These are phyloP conservation scores for Prunella fulvescens DNA, from an alignment of 2,113 vertebrate genomes.

Conservation along the genomic window DNA sequence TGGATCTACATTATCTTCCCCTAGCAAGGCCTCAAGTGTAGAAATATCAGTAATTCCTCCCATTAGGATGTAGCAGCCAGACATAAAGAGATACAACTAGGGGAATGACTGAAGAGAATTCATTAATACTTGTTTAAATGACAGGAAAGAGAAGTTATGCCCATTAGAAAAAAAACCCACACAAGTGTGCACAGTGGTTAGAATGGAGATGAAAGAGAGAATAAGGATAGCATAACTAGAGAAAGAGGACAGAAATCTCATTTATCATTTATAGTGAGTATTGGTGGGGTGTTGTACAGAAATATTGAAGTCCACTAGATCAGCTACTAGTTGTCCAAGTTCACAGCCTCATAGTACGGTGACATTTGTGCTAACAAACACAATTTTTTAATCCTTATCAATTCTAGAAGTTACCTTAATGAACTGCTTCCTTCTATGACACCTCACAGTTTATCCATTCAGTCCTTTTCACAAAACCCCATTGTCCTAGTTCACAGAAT, in stretches of 20 bases:
- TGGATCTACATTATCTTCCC: accelerated
- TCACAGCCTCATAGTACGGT: neutral
- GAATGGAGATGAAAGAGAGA: neutral
- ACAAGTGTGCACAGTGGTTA: neutral
- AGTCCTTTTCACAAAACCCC: neutral
- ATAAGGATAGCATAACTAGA: neutral
- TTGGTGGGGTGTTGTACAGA: neutral
- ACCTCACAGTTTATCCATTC: neutral
- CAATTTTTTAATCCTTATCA: neutral
- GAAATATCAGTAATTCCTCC: neutral
- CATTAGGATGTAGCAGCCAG: neutral
- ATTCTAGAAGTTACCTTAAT: neutral
- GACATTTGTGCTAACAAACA: neutral
- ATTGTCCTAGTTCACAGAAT: neutral
- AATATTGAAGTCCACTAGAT: neutral
- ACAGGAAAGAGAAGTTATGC: neutral
- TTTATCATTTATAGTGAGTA: neutral
- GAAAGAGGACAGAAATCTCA: neutral
- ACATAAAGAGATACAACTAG: neutral
- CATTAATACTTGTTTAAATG: neutral
- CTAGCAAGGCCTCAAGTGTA: neutral
- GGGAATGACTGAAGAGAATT: neutral
- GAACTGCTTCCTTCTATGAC: neutral
- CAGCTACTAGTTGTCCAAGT: neutral
- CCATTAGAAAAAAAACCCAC: neutral